Evolutionary conservation across 2,888 invertebrate species (phyloP).

Genomic region (Caenorhabditis japonica): DNA sequence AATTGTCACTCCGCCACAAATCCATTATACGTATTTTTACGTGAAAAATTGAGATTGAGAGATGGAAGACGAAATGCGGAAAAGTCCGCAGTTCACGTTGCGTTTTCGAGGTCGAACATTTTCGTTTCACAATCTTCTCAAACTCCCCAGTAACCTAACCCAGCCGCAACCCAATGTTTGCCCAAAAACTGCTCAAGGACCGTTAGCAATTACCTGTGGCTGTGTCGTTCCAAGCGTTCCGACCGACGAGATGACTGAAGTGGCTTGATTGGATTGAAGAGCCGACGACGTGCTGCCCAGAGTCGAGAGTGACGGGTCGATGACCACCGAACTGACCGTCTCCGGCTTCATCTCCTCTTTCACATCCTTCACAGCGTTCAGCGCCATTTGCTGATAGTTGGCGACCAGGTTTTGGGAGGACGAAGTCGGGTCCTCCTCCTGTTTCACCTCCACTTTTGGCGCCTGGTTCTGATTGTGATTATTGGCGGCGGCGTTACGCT

Average conservation of each 20-base stretch:
- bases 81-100: too few relatives aligned
- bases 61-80: too few relatives aligned
- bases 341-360: slow-evolving; percentile 25
- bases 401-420: slow-evolving; percentile 3
- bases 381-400: not conserved
- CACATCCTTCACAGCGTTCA: not conserved
- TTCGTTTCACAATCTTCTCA: too few relatives aligned
- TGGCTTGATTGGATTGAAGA: slow-evolving; percentile 53
- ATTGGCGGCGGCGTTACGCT: slow-evolving; percentile 27
- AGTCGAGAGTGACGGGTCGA: slow-evolving; percentile 17
- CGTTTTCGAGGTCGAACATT: too few relatives aligned
- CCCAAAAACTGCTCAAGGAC: too few relatives aligned
- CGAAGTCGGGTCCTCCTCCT: slow-evolving; percentile 16
- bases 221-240: slow-evolving; percentile 53
- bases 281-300: slow-evolving; percentile 24
- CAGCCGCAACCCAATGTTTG: too few relatives aligned
- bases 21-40: too few relatives aligned
- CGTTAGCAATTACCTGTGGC: slow-evolving; percentile 48
- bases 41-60: too few relatives aligned
- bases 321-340: not conserved
- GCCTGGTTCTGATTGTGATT: slow-evolving; percentile 11
- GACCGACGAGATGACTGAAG: slow-evolving; percentile 63
- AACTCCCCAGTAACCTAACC: too few relatives aligned
- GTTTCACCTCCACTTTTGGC: slow-evolving; percentile 19
- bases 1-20: too few relatives aligned